Evolutionary conservation across 2,888 invertebrate genomes (phyloP).

Genomic region (Amaurobius ferox): DNA sequence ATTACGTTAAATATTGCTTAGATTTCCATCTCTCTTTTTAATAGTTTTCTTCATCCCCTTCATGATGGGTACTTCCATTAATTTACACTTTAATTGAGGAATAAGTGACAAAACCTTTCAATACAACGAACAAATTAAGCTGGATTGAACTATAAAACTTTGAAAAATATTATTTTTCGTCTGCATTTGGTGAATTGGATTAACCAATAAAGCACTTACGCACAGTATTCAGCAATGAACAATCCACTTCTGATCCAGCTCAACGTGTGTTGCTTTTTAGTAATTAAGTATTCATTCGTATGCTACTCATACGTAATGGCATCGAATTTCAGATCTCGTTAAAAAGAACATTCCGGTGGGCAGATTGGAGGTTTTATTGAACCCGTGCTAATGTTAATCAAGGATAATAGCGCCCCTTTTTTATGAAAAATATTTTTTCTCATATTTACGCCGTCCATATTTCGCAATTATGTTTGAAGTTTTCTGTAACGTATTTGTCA

Average conservation of each 20-base stretch:
- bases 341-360: background rate
- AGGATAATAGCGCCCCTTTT: slow-evolving; percentile 34
- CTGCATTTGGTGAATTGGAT: background rate
- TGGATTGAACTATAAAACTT: too few relatives aligned
- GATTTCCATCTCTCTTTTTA: too few relatives aligned
- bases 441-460: slow-evolving; percentile 64
- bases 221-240: background rate
- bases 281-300: background rate
- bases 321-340: background rate
- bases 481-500: slow-evolving; percentile 62
- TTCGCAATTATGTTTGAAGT: slow-evolving; percentile 64
- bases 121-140: too few relatives aligned
- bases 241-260: background rate
- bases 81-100: too few relatives aligned
- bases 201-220: background rate
- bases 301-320: background rate
- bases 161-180: too few relatives aligned
- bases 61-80: too few relatives aligned
- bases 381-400: slow-evolving; percentile 55
- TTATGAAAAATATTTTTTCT: slow-evolving; percentile 7
- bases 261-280: background rate
- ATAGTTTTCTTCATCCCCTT: too few relatives aligned
- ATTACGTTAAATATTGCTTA: too few relatives aligned
- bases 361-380: slow-evolving; percentile 45
- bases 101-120: too few relatives aligned